Evolutionary conservation across 2,888 invertebrate species (phyloP).

Genomic region (Tridacna crocea): DNA sequence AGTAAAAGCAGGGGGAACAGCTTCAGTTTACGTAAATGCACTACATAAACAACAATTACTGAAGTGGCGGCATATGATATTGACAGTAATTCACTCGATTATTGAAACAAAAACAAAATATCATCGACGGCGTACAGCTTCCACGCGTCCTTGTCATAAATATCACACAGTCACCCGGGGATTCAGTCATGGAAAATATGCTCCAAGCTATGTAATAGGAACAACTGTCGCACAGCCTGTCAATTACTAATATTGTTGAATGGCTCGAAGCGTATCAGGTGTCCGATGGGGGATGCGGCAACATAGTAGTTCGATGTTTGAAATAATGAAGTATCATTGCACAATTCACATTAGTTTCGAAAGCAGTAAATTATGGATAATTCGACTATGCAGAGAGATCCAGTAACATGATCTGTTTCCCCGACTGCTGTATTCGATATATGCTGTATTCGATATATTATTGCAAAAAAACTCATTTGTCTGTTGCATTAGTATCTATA

Average conservation of each 20-base stretch:
- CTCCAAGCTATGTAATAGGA: slow-evolving; percentile 49
- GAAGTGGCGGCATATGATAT: slow-evolving; percentile 3
- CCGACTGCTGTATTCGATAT: too few relatives aligned
- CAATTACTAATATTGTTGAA: slow-evolving; percentile 51
- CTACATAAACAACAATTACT: slow-evolving; percentile 1
- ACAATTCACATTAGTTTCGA: too few relatives aligned
- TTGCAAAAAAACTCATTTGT: too few relatives aligned
- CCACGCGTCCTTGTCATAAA: slow-evolving; percentile 51
- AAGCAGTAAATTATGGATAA: too few relatives aligned
- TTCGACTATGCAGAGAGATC: too few relatives aligned
- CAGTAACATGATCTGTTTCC: too few relatives aligned
- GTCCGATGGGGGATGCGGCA: slow-evolving; percentile 17
- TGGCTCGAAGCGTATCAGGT: slow-evolving; percentile 44
- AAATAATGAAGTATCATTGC: too few relatives aligned
- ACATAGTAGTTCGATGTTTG: background rate
- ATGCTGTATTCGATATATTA: too few relatives aligned
- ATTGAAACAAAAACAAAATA: slow-evolving; percentile 24
- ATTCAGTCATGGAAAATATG: slow-evolving; percentile 36
- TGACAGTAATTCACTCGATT: slow-evolving; percentile 16
- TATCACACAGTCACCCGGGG: slow-evolving; percentile 36
- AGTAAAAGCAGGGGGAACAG: too few relatives aligned
- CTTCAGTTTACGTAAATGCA: background rate
- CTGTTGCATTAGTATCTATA: too few relatives aligned
- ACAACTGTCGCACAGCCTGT: slow-evolving; percentile 58
- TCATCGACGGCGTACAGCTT: slow-evolving; percentile 19